Conservation (phyloP, 1,140 invertebrate genomes). For the Solen grandis region DNA sequence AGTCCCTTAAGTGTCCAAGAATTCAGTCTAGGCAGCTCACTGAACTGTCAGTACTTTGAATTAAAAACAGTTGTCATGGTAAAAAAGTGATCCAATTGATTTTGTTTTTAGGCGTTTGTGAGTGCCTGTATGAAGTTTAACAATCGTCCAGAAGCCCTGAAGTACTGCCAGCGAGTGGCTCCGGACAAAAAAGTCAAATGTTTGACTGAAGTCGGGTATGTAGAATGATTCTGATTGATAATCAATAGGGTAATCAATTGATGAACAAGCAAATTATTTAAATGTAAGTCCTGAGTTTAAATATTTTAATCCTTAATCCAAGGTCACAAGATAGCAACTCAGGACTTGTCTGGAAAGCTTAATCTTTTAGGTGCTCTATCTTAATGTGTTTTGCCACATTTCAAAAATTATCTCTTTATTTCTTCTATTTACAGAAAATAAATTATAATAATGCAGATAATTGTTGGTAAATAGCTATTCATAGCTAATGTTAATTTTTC, state of each 20-base stretch:
- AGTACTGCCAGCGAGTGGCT: conserved; percentile 90
- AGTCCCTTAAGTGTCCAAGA: neutral
- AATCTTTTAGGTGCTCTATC: no score
- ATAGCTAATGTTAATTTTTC: no score
- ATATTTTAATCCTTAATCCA: neutral
- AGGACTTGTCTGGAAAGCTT: no score
- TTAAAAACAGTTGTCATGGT: neutral
- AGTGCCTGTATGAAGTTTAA: conserved; percentile 91
- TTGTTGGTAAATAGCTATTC: no score
- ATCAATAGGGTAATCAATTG: neutral
- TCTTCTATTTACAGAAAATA: no score
- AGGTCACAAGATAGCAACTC: no score
- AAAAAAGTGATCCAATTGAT: neutral
- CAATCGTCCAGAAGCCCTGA: conserved; percentile 90
- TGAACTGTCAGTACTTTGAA: neutral
- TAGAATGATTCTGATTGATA: conserved; percentile 58
- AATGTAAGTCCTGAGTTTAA: neutral
- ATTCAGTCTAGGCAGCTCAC: neutral
- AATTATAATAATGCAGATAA: no score
- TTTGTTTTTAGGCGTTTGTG: conserved; percentile 89
- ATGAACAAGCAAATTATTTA: neutral
- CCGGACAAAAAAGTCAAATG: conserved; percentile 95
- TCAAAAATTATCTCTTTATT: no score
- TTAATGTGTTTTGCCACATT: no score
- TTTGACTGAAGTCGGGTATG: conserved; percentile 92